phyloP scores from a whole-genome alignment of 2,888 invertebrate species.

The Trichogramma evanescens region DNA sequence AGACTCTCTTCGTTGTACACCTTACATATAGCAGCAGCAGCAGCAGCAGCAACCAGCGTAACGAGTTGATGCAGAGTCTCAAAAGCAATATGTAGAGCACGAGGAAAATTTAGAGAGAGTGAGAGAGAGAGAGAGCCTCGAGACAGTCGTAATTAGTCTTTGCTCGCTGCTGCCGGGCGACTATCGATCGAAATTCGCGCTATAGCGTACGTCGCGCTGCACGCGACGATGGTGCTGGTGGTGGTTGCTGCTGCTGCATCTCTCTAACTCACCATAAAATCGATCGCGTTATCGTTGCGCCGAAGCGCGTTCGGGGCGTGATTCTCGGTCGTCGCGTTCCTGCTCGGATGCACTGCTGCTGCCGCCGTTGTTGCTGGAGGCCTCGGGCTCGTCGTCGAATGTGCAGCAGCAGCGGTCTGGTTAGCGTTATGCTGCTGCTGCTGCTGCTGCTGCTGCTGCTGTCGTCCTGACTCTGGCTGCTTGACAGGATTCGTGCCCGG shows the following conservation, averaged over 20 bases:
- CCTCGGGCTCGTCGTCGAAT: no score
- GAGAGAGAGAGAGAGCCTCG: not conserved
- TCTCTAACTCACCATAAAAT: constrained; percentile 32
- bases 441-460: no score
- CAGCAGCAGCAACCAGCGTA: no score
- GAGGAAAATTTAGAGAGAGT: not conserved
- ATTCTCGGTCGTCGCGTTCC: constrained; percentile 20
- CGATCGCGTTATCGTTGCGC: constrained; percentile 36
- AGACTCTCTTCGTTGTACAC: no score
- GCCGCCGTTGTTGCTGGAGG: no score
- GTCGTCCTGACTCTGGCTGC: no score
- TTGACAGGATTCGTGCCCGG: no score
- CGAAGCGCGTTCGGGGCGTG: constrained; percentile 33
- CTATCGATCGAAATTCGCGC: not conserved
- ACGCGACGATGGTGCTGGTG: not conserved
- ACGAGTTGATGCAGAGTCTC: no score
- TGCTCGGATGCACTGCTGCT: constrained; percentile 12
- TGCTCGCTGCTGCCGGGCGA: not conserved
- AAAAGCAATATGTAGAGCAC: constrained; percentile 1
- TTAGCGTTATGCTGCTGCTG: no score
- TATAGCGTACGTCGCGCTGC: no score
- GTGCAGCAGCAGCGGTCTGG: no score
- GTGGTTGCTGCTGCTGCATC: not conserved
- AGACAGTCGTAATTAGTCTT: not conserved
- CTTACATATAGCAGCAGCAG: no score